Evolutionary conservation across 2,797 vertebrate genomes (phyloP).

Genomic region (Liasis olivaceus): DNA sequence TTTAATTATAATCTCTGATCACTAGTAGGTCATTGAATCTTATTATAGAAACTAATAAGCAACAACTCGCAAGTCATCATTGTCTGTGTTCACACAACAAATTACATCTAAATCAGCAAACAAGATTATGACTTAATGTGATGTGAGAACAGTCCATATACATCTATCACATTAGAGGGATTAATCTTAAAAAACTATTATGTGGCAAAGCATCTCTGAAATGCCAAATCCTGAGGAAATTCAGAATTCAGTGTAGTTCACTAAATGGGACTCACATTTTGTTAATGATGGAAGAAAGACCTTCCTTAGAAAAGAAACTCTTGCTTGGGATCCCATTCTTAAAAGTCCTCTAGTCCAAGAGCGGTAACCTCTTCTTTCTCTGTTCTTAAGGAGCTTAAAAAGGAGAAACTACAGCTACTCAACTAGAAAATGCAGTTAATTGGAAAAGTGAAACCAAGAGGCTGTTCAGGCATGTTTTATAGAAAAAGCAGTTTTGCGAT

Average conservation of each 20-base stretch:
- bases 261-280: not conserved
- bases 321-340: not conserved
- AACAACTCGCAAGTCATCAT: not conserved
- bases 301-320: not conserved
- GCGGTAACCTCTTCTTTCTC: not conserved
- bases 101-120: not conserved
- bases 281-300: not conserved
- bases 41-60: not conserved
- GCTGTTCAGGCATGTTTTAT: conserved; percentile 36
- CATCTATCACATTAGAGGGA: not conserved
- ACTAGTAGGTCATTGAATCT: not conserved
- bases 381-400: conserved; percentile 20
- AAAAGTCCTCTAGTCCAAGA: conserved; percentile 3
- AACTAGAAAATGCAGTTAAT: conserved; percentile 16
- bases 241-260: not conserved
- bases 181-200: not conserved
- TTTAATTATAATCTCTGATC: not conserved
- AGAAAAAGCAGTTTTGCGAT: conserved; percentile 33
- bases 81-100: not conserved
- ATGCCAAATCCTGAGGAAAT: not conserved
- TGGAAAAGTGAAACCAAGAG: conserved; percentile 53
- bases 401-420: conserved; percentile 46
- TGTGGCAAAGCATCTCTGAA: not conserved
- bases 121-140: not conserved
- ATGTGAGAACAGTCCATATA: not conserved